These are phyloP conservation scores for Protobothrops flavoviridis DNA, from an alignment of 2,113 vertebrate species.

Conservation along the genomic window DNA sequence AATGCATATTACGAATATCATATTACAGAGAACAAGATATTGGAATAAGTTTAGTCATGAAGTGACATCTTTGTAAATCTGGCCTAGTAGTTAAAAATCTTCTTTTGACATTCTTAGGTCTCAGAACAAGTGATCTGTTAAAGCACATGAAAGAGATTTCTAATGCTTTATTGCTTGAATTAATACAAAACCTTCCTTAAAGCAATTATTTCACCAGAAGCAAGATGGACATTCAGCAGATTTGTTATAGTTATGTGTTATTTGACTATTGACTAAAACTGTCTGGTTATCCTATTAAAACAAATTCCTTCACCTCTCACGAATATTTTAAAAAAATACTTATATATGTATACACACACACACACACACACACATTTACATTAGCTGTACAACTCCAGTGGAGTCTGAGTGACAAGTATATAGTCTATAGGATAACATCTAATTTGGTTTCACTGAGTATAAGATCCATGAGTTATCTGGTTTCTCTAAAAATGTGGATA, in stretches of 20 bases:
- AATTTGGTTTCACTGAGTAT: not conserved
- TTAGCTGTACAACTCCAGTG: not conserved
- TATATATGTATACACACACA: too few relatives aligned
- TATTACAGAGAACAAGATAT: constrained; percentile 24
- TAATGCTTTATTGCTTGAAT: constrained; percentile 51
- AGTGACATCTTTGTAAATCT: constrained; percentile 10
- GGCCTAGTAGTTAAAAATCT: constrained; percentile 33
- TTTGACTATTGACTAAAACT: constrained; percentile 14
- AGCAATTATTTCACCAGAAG: constrained; percentile 8
- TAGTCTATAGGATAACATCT: not conserved
- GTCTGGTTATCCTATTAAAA: not conserved
- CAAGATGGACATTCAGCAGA: constrained; percentile 24
- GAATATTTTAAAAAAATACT: not conserved
- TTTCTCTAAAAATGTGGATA: not conserved
- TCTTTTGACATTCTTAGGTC: not conserved
- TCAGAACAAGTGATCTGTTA: constrained; percentile 16
- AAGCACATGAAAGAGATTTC: constrained; percentile 25
- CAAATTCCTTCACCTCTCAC: not conserved
- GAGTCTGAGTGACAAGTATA: not conserved
- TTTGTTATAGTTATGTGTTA: not conserved
- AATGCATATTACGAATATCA: constrained; percentile 41
- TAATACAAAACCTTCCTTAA: constrained; percentile 31
- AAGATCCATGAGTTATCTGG: not conserved
- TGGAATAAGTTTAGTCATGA: not conserved
- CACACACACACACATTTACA: too few relatives aligned